Evolutionary conservation across 1,140 invertebrate genomes (phyloP), one percentile per base, ranked within the genome.

Genomic region (Antheraea mylitta): DNA sequence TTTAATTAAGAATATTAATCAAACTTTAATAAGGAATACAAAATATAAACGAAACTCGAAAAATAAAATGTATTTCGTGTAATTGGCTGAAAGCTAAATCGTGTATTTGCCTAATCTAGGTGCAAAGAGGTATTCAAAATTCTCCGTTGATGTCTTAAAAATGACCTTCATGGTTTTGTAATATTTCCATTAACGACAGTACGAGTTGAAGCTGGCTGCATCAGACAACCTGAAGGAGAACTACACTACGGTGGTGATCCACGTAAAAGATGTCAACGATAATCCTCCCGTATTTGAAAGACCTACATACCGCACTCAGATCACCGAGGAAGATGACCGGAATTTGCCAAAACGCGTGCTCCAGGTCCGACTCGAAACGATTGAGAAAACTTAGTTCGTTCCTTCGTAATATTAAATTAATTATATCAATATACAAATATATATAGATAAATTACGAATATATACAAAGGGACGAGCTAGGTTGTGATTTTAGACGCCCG

Each of bases 211-310:
- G 84, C 92, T 98, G 91, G 97, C 98, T 38, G 98, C 98, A 18
- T 98, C 98, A 59, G 98, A 99, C 93, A 98, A 98, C 94, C 94
- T 98, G 80, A 98, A 98, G 93, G 98, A 99, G 92, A 99, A 99
- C 94, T 97, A 97, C 92, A 98, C 98, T 6, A 98, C 96, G 8
- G 98, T 99, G 48, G 97, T 99, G 76, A 98, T 99, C 80, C 97
- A 98, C 91, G 97, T 99, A 72, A 98, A 98, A 93, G 98, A 98
- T 85, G 97, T 98, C 63, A 99, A 99, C 90, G 97, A 98, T 92
- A 97, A 97, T 90, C 94, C 94, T 18, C 91, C 91, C 7, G 91
- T 93, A 68, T 99, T 98, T 91, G 97, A 99, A 92, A 94, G 97
- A 73, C 98, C 98, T 36, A 98, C 97, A 63, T 99, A 98, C 92